Percentiles rank a stretch among this genome's conserved stretches.
phyloP scores from a whole-genome alignment of 2,888 invertebrate species.

The Salticus scenicus region DNA sequence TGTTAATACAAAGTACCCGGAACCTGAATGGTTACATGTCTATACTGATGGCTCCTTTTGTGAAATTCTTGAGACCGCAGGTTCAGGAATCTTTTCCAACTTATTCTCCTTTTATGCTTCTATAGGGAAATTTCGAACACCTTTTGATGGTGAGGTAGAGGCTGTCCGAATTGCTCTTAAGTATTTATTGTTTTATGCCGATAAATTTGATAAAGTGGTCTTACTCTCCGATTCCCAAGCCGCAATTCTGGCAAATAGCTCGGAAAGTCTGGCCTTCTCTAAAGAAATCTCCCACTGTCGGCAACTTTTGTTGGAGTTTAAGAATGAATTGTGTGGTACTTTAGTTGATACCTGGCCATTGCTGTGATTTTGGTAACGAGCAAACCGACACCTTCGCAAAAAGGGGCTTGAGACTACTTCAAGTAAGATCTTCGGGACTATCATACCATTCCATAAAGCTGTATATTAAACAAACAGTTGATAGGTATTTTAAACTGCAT shows the following conservation, averaged over 20 bases:
- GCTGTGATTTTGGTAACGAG: neutral
- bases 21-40: conserved; percentile 10
- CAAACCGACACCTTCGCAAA: neutral
- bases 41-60: conserved; percentile 13
- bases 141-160: conserved; percentile 2
- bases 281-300: neutral
- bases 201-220: neutral
- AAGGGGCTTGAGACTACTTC: neutral
- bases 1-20: neutral
- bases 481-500: neutral
- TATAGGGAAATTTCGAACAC: conserved; percentile 1
- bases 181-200: neutral
- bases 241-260: neutral
- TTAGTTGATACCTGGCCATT: neutral
- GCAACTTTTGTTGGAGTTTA: neutral
- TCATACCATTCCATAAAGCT: conserved; percentile 1
- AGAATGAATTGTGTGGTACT: neutral
- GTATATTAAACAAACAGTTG: neutral
- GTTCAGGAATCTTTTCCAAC: neutral
- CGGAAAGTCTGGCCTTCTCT: neutral
- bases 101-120: neutral
- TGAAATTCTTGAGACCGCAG: neutral
- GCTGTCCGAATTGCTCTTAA: neutral
- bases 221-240: neutral
- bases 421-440: neutral